Conservation (phyloP, 2,797 vertebrate genomes). For the Scyliorhinus canicula region DNA sequence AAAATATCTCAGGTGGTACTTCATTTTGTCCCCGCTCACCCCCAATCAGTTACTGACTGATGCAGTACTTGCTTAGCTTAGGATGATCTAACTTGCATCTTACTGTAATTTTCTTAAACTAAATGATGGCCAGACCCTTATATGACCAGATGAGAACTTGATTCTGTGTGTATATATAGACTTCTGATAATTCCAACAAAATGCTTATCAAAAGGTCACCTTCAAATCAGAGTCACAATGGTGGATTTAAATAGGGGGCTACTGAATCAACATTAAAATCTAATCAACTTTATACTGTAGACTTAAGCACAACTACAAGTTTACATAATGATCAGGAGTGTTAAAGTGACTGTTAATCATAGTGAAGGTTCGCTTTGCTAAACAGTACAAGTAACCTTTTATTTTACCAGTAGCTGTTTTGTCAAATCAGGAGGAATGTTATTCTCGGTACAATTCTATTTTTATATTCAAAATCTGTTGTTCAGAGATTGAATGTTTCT, state of each 20-base stretch:
- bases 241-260: neutral
- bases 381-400: neutral
- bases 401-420: neutral
- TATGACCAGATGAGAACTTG: neutral
- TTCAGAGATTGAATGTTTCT: neutral
- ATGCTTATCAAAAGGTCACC: neutral
- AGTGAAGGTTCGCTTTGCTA: neutral
- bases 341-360: neutral
- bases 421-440: too few relatives aligned
- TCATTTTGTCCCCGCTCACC: neutral
- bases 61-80: neutral
- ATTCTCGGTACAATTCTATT: neutral
- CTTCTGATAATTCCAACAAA: neutral
- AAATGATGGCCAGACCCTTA: neutral
- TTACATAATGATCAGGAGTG: neutral
- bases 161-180: neutral
- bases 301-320: neutral
- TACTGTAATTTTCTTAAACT: neutral
- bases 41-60: neutral
- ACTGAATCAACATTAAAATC: neutral
- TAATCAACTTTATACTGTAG: neutral
- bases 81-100: neutral
- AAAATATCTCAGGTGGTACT: neutral
- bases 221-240: neutral
- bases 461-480: slow-evolving; percentile 12